Evolutionary conservation across 2,888 invertebrate genomes (phyloP).

Genomic region (Pristionchus entomophagus): DNA sequence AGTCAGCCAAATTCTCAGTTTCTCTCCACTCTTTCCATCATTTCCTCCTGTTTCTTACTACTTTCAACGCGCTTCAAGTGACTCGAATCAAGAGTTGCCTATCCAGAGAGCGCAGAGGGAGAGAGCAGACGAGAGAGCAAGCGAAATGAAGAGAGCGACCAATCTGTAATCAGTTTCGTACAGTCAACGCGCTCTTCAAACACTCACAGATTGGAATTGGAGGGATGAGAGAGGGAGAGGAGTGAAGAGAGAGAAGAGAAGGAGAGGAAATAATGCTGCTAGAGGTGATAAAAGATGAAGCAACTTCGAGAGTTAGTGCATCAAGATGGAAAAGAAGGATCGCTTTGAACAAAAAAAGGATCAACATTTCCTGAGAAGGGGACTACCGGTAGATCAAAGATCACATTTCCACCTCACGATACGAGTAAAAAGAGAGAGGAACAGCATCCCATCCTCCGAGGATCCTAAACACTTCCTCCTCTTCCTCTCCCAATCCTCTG

Average conservation of each 20-base stretch:
- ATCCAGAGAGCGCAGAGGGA: neutral
- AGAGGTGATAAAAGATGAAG: neutral
- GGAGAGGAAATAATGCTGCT: neutral
- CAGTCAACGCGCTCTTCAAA: conserved; percentile 38
- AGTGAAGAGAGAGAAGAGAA: conserved; percentile 13
- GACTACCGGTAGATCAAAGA: too few relatives aligned
- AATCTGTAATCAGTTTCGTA: conserved; percentile 46
- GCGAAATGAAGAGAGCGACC: neutral
- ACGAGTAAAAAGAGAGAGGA: conserved; percentile 1
- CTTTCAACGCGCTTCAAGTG: neutral
- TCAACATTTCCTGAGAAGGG: too few relatives aligned
- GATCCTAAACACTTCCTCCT: conserved; percentile 40
- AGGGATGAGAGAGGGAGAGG: neutral
- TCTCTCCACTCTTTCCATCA: neutral
- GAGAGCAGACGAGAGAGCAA: neutral
- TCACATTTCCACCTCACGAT: too few relatives aligned
- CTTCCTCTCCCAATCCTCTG: neutral
- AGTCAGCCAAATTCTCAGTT: too few relatives aligned
- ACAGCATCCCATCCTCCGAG: neutral
- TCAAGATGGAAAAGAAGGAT: too few relatives aligned
- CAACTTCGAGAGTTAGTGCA: neutral
- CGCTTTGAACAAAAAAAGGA: too few relatives aligned
- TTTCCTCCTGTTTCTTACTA: neutral
- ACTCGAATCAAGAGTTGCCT: too few relatives aligned
- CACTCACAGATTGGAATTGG: conserved; percentile 17